Evolutionary conservation across 2,888 invertebrate genomes (phyloP).

Genomic region (Rosalia funebris): DNA sequence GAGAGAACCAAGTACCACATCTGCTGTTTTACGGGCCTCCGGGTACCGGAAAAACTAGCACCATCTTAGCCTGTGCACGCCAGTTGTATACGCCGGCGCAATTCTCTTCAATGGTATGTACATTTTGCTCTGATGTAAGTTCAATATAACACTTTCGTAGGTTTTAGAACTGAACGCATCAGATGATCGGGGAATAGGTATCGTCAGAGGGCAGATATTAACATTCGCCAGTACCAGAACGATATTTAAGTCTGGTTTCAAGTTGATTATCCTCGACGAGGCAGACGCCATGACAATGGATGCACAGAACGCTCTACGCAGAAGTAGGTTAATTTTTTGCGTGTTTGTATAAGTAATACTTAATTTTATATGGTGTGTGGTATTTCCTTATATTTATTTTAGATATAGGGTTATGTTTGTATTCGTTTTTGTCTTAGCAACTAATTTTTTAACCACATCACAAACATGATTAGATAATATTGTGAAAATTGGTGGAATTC

Average conservation of each 20-base stretch:
- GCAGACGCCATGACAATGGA: constrained; percentile 99
- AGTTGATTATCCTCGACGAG: constrained; percentile 96
- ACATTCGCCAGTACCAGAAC: constrained; percentile 97
- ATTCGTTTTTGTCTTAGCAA: constrained; percentile 20
- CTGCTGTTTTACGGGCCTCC: constrained; percentile 97
- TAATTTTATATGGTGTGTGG: too few species aligned
- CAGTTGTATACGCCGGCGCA: constrained; percentile 90
- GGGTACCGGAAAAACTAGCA: constrained; percentile 98
- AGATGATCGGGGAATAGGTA: constrained; percentile 96
- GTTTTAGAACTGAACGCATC: constrained; percentile 95
- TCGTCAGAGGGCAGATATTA: constrained; percentile 92
- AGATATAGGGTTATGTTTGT: constrained; percentile 31
- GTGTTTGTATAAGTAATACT: too few species aligned
- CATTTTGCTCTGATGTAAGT: constrained; percentile 8
- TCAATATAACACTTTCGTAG: constrained; percentile 62
- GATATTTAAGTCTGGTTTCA: constrained; percentile 92
- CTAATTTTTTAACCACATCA: neutral
- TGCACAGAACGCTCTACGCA: constrained; percentile 96
- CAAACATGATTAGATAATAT: too few species aligned
- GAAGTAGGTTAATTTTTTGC: constrained; percentile 80
- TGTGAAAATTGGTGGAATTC: too few species aligned
- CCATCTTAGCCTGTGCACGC: constrained; percentile 94
- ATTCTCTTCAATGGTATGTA: constrained; percentile 88
- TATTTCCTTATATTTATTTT: too few species aligned
- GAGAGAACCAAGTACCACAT: constrained; percentile 93